phyloP scores from a whole-genome alignment of 2,113 vertebrate species.

The Lagopus muta region DNA sequence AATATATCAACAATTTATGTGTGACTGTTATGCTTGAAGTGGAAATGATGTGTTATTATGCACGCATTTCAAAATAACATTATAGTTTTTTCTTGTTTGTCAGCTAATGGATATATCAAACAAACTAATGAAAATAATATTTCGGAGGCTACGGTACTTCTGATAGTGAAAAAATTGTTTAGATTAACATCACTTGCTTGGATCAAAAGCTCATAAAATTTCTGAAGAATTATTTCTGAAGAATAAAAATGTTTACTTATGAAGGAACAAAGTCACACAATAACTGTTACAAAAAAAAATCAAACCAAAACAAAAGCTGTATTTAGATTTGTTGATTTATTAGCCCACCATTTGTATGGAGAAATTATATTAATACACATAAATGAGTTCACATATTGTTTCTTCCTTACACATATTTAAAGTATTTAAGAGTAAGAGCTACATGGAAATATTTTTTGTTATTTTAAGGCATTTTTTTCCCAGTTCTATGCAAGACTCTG shows the following conservation, averaged over 20 bases:
- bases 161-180: background rate
- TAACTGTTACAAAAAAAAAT: background rate
- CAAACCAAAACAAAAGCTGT: background rate
- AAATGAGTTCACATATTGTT: background rate
- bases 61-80: background rate
- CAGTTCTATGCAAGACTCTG: background rate
- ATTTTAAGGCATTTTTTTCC: background rate
- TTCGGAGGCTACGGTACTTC: background rate
- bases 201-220: background rate
- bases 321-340: background rate
- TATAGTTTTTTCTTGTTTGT: background rate
- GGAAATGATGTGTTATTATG: background rate
- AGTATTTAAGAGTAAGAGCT: background rate
- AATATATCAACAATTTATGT: background rate
- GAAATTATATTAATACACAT: background rate
- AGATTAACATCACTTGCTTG: background rate
- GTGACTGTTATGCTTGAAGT: background rate
- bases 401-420: background rate
- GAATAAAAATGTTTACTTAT: background rate
- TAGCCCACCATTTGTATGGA: background rate
- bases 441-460: rapidly evolving
- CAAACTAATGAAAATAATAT: rapidly evolving
- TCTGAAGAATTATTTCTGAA: background rate
- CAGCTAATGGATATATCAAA: background rate
- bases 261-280: background rate